Conservation (phyloP, 2,113 vertebrate species). For the Tylochromis polylepis region DNA sequence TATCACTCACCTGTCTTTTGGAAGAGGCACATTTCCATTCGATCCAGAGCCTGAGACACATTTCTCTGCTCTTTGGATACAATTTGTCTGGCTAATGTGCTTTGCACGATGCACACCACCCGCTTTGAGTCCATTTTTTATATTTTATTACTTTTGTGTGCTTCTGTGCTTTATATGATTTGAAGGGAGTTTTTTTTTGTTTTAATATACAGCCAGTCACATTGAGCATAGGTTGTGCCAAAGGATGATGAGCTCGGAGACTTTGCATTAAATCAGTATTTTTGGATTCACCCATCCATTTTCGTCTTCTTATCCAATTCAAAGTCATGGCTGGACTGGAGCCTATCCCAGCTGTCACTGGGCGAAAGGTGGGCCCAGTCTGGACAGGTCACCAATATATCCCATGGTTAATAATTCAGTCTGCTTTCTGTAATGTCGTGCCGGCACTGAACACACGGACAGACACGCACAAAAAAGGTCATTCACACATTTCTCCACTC, state of each 20-base stretch:
- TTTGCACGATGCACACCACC: neutral
- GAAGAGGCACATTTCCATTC: neutral
- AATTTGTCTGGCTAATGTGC: fast-evolving
- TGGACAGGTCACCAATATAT: neutral
- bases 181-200: neutral
- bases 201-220: neutral
- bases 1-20: neutral
- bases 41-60: neutral
- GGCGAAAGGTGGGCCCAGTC: neutral
- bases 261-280: neutral
- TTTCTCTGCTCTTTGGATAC: neutral
- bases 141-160: neutral
- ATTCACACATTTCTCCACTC: neutral
- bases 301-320: no score
- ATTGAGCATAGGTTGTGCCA: neutral
- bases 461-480: neutral
- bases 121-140: neutral
- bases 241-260: neutral
- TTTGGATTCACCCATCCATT: neutral
- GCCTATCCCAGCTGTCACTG: neutral
- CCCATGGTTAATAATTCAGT: neutral
- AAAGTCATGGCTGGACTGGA: neutral
- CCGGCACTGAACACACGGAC: fast-evolving
- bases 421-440: neutral
- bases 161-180: neutral